Percentiles rank a stretch among this genome's conserved stretches.
Conservation (phyloP, 2,113 vertebrate genomes). For the Chauna torquata region DNA sequence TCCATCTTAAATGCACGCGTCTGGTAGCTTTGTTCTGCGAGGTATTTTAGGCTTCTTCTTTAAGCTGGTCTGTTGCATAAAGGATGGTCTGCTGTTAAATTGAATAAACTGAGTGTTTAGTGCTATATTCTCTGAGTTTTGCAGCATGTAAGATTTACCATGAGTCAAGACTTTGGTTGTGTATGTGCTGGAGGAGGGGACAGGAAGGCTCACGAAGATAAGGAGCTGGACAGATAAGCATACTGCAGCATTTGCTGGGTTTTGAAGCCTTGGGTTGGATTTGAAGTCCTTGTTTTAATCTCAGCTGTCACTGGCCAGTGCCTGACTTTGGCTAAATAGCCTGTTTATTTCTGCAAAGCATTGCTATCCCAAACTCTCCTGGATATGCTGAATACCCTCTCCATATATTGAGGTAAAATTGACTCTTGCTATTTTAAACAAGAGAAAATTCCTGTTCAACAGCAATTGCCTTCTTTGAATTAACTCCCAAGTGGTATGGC, state of each 20-base stretch:
- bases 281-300: background rate
- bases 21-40: background rate
- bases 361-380: background rate
- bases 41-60: background rate
- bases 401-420: background rate
- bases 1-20: accelerated
- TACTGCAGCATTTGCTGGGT: accelerated
- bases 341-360: background rate
- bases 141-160: background rate
- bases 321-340: background rate
- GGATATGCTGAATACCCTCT: background rate
- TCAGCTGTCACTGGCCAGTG: background rate
- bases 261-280: background rate
- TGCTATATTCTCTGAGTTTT: background rate
- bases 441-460: background rate
- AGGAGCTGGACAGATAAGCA: background rate
- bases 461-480: background rate
- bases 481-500: background rate
- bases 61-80: background rate
- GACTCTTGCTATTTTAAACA: background rate
- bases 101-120: background rate
- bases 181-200: background rate
- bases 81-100: background rate
- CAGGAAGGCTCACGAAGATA: background rate
- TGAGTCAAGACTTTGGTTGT: background rate